These are phyloP conservation scores for Miniopterus natalensis DNA, from an alignment of 2,113 vertebrate species.

Conservation along the genomic window DNA sequence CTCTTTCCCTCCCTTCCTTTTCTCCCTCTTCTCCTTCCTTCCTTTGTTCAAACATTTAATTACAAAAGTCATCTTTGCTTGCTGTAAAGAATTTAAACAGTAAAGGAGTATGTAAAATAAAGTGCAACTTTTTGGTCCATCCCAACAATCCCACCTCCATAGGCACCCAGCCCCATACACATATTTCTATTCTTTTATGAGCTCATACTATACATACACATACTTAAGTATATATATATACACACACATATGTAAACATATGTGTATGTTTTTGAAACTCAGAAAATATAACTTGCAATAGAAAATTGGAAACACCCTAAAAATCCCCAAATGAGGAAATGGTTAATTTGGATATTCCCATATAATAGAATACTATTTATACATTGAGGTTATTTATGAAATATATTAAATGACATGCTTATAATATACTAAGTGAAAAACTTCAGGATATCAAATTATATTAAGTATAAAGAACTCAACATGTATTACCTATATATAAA, in stretches of 20 bases:
- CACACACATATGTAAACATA: not conserved
- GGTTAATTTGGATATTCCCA: constrained; percentile 9
- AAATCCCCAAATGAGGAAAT: not conserved
- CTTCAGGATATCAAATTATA: not conserved
- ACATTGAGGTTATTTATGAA: not conserved
- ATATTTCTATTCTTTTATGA: not conserved
- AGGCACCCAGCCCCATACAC: not conserved
- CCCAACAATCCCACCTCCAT: not conserved
- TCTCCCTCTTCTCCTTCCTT: not conserved
- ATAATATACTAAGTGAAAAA: constrained; percentile 36
- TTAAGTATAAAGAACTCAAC: not conserved
- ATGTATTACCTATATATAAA: not conserved
- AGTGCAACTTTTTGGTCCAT: not conserved
- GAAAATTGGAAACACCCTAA: not conserved
- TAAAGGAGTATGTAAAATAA: not conserved
- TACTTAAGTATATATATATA: not conserved
- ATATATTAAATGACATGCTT: not conserved
- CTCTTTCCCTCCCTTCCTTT: not conserved
- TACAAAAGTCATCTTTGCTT: not conserved
- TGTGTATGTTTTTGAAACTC: not conserved
- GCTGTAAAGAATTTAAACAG: constrained; percentile 12
- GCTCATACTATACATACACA: not conserved
- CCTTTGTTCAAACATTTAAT: not conserved
- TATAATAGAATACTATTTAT: constrained; percentile 1
- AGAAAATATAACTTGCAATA: constrained; percentile 12